Base-by-base conservation (phyloP, 2,797 vertebrate genomes). In the Glyptemys insculpta region DNA sequence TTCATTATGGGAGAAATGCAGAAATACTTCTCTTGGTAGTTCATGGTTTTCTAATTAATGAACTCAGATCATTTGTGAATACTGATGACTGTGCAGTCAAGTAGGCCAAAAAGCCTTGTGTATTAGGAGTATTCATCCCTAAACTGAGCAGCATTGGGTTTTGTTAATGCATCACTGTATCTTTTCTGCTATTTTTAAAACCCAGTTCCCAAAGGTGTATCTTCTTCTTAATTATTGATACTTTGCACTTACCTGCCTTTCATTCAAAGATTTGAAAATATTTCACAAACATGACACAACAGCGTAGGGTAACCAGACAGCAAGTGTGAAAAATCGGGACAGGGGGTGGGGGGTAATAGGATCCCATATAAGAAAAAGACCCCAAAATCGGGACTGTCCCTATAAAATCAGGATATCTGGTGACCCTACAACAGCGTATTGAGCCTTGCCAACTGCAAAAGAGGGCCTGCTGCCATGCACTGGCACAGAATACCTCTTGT, bases 191-290 rank as follows among this genome's bases (percentile, higher is more conserved):
- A 2, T 44, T 85, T 80, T 83, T 93, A 80, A 65, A 81, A 72
- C 12, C 37, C 1, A 2, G 47, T 86, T 95, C 91, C 81, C 52
- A 92, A 87, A 91, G 29, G 41, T 12, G 57, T 23, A 82, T 83
- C 27, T 62, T 84, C 44, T 21, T 80, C 57, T 88, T 79, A 85
- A 86, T 87, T 94, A 94, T 78, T 89, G 44, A 78, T 90, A 23
- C 2, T 87, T 65, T 27, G 23, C 12, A 31, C 34, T 95, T 91
- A 83, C 83, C 21, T 83, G 76, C 8, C 79, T 96, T 94, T 83
- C 72, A 95, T 65, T 5, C 86, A 88, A 88, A 76, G n/a, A 47
- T 92, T 81, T 90, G 78, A 91, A 94, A 95, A 94, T 65, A 14
- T 6, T 92, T 94, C 88, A 68, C 47, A 86, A 15, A 52, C 89